These are phyloP conservation scores for Cyprinus carpio DNA, from an alignment of 2,113 vertebrate species.

Conservation along the genomic window DNA sequence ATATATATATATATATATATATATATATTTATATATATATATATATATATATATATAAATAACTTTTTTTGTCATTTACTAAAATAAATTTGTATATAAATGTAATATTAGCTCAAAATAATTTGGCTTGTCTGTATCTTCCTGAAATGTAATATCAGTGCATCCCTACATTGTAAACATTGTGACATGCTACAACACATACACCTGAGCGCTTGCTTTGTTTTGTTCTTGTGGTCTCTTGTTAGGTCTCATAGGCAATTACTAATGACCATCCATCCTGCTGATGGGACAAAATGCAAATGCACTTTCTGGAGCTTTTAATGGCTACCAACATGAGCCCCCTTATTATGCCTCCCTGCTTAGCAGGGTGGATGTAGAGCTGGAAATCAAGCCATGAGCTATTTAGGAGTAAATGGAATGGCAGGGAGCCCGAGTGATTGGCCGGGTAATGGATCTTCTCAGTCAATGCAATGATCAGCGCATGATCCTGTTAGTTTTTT, in stretches of 20 bases:
- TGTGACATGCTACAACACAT: neutral
- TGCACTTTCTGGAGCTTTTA: conserved; percentile 47
- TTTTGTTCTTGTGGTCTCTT: conserved; percentile 32
- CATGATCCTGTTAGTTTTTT: conserved; percentile 37
- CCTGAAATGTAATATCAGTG: neutral
- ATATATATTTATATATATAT: neutral
- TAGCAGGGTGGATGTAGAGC: conserved; percentile 18
- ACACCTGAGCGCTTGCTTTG: neutral
- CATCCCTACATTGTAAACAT: conserved; percentile 4
- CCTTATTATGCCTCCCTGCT: conserved; percentile 35
- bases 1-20: neutral
- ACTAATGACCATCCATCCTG: conserved; percentile 52
- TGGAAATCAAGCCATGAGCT: conserved; percentile 28
- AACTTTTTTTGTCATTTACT: neutral
- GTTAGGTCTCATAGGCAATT: conserved; percentile 47
- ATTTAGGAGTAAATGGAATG: conserved; percentile 47
- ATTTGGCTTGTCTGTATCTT: neutral
- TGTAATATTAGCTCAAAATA: neutral
- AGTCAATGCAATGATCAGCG: conserved; percentile 50
- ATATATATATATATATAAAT: too few species aligned
- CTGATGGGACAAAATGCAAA: conserved; percentile 59
- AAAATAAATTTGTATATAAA: neutral
- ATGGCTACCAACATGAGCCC: conserved; percentile 34
- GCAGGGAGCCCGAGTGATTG: conserved; percentile 1
- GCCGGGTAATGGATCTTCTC: conserved; percentile 35